These are phyloP conservation scores for Ophion obscuratus DNA, from an alignment of 2,888 invertebrate species.

Conservation along the genomic window DNA sequence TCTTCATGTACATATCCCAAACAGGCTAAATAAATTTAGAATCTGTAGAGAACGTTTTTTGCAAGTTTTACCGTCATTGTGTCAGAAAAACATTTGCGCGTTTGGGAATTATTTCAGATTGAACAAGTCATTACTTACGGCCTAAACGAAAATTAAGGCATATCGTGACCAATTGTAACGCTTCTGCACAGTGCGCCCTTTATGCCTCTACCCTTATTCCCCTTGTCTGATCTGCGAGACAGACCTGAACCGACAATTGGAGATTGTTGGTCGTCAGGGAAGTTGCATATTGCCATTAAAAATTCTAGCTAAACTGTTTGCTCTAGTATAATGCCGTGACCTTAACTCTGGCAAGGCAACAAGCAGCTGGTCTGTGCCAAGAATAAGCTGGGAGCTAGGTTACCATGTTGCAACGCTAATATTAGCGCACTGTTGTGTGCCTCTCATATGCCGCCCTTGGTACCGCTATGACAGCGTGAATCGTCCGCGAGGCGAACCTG, in stretches of 20 bases:
- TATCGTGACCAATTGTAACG: too few relatives aligned
- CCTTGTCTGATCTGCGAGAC: neutral
- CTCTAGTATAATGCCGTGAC: slow-evolving; percentile 78
- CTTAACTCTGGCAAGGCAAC: slow-evolving; percentile 82
- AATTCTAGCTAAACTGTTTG: slow-evolving; percentile 62
- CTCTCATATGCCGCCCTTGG: slow-evolving; percentile 61
- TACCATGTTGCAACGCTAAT: slow-evolving; percentile 82
- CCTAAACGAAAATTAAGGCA: too few relatives aligned
- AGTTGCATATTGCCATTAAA: slow-evolving; percentile 31
- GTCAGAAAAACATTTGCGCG: too few relatives aligned
- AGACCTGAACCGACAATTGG: neutral
- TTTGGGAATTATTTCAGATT: too few relatives aligned
- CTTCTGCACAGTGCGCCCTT: too few relatives aligned
- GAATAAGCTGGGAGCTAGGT: slow-evolving; percentile 81
- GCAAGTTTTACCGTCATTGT: too few relatives aligned
- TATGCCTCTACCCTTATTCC: too few relatives aligned
- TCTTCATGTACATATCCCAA: too few relatives aligned
- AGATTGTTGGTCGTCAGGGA: slow-evolving; percentile 1
- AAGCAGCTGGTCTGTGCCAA: slow-evolving; percentile 80
- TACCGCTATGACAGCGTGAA: slow-evolving; percentile 60
- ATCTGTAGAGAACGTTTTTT: too few relatives aligned
- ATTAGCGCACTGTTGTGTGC: slow-evolving; percentile 76
- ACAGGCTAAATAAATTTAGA: too few relatives aligned
- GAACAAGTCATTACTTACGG: too few relatives aligned
- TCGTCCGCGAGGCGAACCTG: slow-evolving; percentile 56